Conservation (phyloP, 2,797 vertebrate species). For the Acanthiza pusilla region DNA sequence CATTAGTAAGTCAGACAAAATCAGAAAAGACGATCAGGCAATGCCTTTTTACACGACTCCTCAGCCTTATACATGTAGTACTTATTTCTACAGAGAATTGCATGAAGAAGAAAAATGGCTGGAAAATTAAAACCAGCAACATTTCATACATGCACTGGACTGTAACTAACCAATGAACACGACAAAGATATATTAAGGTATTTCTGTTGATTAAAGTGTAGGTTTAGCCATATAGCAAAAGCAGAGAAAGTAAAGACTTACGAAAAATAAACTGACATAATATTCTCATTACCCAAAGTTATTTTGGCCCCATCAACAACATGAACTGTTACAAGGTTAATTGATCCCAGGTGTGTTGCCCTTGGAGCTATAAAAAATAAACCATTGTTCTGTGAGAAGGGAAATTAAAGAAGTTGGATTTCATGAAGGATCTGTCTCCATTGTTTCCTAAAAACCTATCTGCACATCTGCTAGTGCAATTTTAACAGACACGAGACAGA, state of each 20-base stretch:
- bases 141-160: not conserved
- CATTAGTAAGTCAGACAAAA: not conserved
- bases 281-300: conserved; percentile 47
- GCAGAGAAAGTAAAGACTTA: conserved; percentile 8
- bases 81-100: not conserved
- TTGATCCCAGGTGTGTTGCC: conserved; percentile 50
- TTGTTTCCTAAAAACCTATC: not conserved
- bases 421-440: not conserved
- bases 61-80: not conserved
- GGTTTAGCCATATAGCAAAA: not conserved
- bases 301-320: conserved; percentile 64
- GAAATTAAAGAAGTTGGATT: not conserved
- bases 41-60: not conserved
- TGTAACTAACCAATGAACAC: not conserved
- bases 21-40: not conserved
- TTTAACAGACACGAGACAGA: not conserved
- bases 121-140: not conserved
- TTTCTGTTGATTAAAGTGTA: not conserved
- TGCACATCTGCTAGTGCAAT: not conserved
- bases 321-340: conserved; percentile 65
- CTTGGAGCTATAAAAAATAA: conserved; percentile 64
- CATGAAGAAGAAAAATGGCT: not conserved
- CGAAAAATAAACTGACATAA: conserved; percentile 4
- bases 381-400: conserved; percentile 34
- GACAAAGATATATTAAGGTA: not conserved